Conservation (phyloP, 2,888 invertebrate species). For the Cataglyphis altisquamis region DNA sequence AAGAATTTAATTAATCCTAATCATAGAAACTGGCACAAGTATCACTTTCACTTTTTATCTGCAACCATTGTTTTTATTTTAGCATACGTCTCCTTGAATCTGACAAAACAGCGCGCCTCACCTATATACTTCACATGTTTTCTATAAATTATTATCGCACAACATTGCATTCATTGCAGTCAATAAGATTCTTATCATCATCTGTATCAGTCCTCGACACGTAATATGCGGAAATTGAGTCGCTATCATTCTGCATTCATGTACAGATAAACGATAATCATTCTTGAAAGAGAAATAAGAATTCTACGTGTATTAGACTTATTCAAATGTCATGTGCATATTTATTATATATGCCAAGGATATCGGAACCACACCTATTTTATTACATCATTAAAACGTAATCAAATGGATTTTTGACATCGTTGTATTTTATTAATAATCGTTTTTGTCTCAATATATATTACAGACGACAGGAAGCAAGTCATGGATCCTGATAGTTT, state of each 20-base stretch:
- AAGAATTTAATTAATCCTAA: conserved; percentile 16
- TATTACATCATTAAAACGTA: neutral
- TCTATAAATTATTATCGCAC: conserved; percentile 15
- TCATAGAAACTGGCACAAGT: neutral
- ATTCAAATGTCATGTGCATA: neutral
- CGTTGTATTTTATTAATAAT: neutral
- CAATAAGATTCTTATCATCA: conserved; percentile 37
- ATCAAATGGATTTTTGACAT: conserved; percentile 1
- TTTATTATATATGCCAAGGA: conserved; percentile 18
- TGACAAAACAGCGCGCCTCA: conserved; percentile 1
- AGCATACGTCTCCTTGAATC: conserved; percentile 19
- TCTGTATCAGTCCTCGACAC: neutral
- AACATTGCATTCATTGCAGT: neutral
- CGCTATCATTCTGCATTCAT: neutral
- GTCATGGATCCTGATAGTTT: conserved; percentile 93
- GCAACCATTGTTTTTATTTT: conserved; percentile 26
- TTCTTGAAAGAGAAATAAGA: neutral
- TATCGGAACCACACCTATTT: conserved; percentile 4
- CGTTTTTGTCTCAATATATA: neutral
- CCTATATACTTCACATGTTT: conserved; percentile 10
- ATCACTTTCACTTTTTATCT: conserved; percentile 57
- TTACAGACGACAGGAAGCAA: conserved; percentile 43
- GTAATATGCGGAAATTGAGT: conserved; percentile 17
- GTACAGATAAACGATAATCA: neutral
- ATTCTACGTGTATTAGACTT: neutral